phyloP scores from a whole-genome alignment of 2,797 vertebrate species.

The Dipus sagitta region DNA sequence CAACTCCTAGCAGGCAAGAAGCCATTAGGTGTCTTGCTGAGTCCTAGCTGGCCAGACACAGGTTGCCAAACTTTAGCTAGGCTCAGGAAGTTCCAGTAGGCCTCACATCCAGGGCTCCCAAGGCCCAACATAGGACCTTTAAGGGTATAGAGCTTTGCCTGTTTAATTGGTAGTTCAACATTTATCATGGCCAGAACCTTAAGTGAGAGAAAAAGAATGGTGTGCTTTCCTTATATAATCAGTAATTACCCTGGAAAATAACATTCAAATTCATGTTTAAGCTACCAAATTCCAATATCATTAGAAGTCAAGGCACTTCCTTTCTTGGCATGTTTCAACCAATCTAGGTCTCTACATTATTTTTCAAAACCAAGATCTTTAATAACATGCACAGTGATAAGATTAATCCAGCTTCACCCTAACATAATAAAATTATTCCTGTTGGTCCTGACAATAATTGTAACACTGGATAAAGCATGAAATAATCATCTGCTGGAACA shows the following conservation, averaged over 20 bases:
- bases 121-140: no score
- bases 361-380: slow-evolving; percentile 11
- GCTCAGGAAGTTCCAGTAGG: no score
- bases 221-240: neutral
- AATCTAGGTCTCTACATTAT: neutral
- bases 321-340: neutral
- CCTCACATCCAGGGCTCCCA: no score
- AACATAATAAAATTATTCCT: neutral
- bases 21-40: no score
- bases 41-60: no score
- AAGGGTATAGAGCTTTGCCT: neutral
- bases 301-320: neutral
- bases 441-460: neutral
- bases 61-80: no score
- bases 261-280: neutral
- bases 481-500: neutral
- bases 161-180: neutral
- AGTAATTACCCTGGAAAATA: neutral
- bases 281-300: neutral
- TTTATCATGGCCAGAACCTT: neutral
- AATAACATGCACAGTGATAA: neutral
- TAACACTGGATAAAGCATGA: neutral
- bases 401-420: neutral
- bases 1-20: no score
- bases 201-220: neutral